Evolutionary conservation across 2,113 vertebrate species (phyloP).

Genomic region (Conger conger): DNA sequence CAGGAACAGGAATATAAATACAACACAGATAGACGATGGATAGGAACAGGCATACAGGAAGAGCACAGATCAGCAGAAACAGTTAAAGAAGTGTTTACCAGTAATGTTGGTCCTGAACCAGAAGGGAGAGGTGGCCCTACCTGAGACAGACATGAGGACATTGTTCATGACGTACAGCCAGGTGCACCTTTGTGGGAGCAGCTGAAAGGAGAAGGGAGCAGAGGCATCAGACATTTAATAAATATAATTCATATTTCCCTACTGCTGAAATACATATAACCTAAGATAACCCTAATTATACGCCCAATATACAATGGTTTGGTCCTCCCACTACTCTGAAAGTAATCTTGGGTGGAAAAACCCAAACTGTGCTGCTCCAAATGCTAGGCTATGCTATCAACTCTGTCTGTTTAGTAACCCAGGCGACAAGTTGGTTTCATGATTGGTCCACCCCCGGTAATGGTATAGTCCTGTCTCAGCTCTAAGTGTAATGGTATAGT

Average conservation of each 20-base stretch:
- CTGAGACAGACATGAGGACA: constrained; percentile 63
- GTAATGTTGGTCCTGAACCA: neutral
- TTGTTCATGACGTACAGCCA: constrained; percentile 73
- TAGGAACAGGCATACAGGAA: neutral
- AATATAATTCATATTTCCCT: neutral
- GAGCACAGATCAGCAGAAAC: neutral
- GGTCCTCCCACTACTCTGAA: neutral
- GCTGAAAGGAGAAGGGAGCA: constrained; percentile 36
- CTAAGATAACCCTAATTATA: neutral
- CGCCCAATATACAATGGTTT: neutral
- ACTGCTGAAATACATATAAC: neutral
- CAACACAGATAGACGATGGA: neutral
- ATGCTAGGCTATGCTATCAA: neutral
- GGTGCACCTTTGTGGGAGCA: constrained; percentile 59
- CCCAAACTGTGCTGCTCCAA: neutral
- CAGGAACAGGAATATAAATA: no score
- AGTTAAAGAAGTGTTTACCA: neutral
- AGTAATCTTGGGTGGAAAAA: neutral
- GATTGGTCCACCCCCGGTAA: no score
- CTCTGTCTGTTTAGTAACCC: no score
- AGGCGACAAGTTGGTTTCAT: no score
- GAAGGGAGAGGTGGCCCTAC: constrained; percentile 30
- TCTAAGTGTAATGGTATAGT: neutral
- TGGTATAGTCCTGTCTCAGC: no score
- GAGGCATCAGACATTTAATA: neutral